Conservation (phyloP, 2,888 invertebrate species). For the Epicampocera succincta region DNA sequence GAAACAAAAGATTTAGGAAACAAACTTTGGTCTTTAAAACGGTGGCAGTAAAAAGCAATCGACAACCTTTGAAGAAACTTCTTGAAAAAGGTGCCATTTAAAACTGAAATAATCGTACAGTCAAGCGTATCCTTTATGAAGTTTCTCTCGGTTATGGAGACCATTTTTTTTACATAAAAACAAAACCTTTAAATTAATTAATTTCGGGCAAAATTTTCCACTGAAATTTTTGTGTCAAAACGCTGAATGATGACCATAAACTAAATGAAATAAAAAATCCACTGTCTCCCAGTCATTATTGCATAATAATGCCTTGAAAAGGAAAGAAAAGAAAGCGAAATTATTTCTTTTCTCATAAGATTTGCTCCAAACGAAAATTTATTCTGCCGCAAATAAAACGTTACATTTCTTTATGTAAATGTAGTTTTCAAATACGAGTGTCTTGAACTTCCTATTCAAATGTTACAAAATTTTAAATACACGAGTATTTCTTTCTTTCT, state of each 20-base stretch:
- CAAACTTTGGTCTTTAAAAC: too few relatives aligned
- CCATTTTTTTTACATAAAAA: too few relatives aligned
- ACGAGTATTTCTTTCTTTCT: not conserved
- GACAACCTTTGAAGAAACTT: too few relatives aligned
- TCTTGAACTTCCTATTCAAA: slow-evolving; percentile 29
- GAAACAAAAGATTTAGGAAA: too few relatives aligned
- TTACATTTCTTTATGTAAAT: slow-evolving; percentile 41
- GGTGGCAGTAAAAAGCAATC: too few relatives aligned
- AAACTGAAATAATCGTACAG: too few relatives aligned
- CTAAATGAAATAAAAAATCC: slow-evolving; percentile 7
- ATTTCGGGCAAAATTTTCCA: too few relatives aligned
- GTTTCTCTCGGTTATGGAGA: too few relatives aligned
- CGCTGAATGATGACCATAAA: slow-evolving; percentile 24
- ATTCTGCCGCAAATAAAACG: slow-evolving; percentile 24
- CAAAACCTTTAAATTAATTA: too few relatives aligned
- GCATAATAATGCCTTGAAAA: slow-evolving; percentile 8
- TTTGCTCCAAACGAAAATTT: slow-evolving; percentile 17
- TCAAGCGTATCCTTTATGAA: too few relatives aligned
- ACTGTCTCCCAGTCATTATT: not conserved
- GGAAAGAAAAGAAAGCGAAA: slow-evolving; percentile 53
- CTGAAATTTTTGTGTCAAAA: not conserved
- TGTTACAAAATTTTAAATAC: slow-evolving; percentile 21
- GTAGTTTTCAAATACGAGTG: not conserved
- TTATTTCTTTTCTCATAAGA: slow-evolving; percentile 3
- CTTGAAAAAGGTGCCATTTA: too few relatives aligned